Conservation (phyloP, 2,888 invertebrate species). For the Chelonus formosanus region DNA sequence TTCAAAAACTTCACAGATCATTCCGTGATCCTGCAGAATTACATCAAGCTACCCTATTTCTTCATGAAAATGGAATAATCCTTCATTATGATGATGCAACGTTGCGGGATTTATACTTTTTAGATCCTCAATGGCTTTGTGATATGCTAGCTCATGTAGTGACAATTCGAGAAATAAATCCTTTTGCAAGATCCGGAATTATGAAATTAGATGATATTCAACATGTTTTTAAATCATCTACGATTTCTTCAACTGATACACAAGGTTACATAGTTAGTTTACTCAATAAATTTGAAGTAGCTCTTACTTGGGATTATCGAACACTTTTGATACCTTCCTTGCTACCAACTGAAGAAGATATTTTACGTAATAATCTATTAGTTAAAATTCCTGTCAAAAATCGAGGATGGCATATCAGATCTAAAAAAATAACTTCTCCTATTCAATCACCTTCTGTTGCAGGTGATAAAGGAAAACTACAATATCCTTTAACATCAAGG, state of each 20-base stretch:
- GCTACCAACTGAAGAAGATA: slow-evolving; percentile 80
- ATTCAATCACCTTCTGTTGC: slow-evolving; percentile 40
- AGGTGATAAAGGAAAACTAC: slow-evolving; percentile 52
- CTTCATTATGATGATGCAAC: slow-evolving; percentile 95
- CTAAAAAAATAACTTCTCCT: slow-evolving; percentile 69
- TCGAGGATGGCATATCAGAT: slow-evolving; percentile 73
- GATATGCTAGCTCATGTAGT: slow-evolving; percentile 97
- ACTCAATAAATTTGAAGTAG: slow-evolving; percentile 96
- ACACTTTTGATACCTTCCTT: slow-evolving; percentile 91
- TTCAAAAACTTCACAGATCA: slow-evolving; percentile 74
- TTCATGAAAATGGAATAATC: slow-evolving; percentile 97
- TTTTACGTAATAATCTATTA: slow-evolving; percentile 60
- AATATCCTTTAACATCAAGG: slow-evolving; percentile 65
- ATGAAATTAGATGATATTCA: slow-evolving; percentile 94
- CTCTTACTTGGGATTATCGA: slow-evolving; percentile 93
- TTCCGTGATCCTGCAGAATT: slow-evolving; percentile 91
- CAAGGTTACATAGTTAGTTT: slow-evolving; percentile 88
- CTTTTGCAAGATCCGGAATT: slow-evolving; percentile 88
- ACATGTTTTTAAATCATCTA: slow-evolving; percentile 90
- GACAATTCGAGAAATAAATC: slow-evolving; percentile 96
- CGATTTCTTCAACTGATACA: slow-evolving; percentile 75
- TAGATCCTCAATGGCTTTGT: slow-evolving; percentile 98
- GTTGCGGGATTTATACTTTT: slow-evolving; percentile 91
- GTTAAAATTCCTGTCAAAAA: slow-evolving; percentile 72
- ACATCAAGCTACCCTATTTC: slow-evolving; percentile 94